These are phyloP conservation scores for Eilema depressum DNA, from an alignment of 2,888 invertebrate genomes.

Conservation along the genomic window DNA sequence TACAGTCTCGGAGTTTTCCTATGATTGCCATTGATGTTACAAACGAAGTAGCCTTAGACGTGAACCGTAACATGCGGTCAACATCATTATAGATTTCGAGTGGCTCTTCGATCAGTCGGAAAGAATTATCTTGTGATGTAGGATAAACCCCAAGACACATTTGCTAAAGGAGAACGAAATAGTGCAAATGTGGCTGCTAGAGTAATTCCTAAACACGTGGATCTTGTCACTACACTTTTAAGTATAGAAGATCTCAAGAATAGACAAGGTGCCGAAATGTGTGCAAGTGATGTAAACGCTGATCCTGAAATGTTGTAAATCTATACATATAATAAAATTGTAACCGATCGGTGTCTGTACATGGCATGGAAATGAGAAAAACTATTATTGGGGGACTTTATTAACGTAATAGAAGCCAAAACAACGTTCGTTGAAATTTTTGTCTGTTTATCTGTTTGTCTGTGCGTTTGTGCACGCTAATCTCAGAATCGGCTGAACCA, in stretches of 20 bases:
- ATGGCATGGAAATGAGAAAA: too few relatives aligned
- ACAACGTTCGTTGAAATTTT: too few relatives aligned
- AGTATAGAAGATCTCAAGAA: conserved; percentile 14
- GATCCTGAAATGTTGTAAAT: too few relatives aligned
- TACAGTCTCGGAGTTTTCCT: not conserved
- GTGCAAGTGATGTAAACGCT: not conserved
- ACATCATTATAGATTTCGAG: not conserved
- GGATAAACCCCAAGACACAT: too few relatives aligned
- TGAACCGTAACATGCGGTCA: conserved; percentile 15
- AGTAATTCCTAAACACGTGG: not conserved
- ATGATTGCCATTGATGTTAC: not conserved
- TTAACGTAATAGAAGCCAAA: too few relatives aligned
- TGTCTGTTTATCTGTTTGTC: too few relatives aligned
- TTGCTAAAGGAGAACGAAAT: not conserved
- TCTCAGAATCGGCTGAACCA: too few relatives aligned
- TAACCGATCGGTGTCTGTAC: too few relatives aligned
- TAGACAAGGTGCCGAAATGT: not conserved
- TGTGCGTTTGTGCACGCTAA: too few relatives aligned
- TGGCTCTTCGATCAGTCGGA: not conserved
- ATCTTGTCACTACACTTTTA: not conserved
- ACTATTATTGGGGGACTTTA: too few relatives aligned
- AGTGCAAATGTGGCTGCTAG: conserved; percentile 1
- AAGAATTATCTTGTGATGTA: conserved; percentile 8
- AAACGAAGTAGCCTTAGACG: not conserved
- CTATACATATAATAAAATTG: too few relatives aligned